Percentiles rank a stretch among this genome's conserved stretches.
Conservation (phyloP, 2,797 vertebrate genomes). For the Odontamblyopus rebecca region DNA sequence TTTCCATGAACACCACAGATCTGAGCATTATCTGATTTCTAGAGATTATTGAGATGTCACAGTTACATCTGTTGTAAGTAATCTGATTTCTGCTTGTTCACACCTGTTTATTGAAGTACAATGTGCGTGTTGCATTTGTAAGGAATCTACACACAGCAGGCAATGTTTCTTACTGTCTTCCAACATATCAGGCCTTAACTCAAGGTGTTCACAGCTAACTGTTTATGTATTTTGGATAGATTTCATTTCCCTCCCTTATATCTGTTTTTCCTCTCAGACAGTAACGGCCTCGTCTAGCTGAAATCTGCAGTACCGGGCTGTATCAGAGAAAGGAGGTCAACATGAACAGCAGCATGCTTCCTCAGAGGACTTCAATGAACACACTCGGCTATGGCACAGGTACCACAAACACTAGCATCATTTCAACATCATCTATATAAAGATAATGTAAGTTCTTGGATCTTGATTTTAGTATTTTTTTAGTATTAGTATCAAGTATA, state of each 20-base stretch:
- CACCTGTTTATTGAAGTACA: too few relatives aligned
- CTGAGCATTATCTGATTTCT: too few relatives aligned
- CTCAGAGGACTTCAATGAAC: slow-evolving; percentile 76
- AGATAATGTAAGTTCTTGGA: too few relatives aligned
- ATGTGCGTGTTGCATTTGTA: not conserved
- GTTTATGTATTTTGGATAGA: slow-evolving; percentile 1
- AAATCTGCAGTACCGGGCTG: slow-evolving; percentile 56
- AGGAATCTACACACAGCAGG: not conserved
- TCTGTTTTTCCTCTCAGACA: slow-evolving; percentile 21
- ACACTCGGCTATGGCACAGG: slow-evolving; percentile 76
- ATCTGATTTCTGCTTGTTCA: too few relatives aligned
- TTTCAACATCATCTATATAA: too few relatives aligned
- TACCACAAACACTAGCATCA: slow-evolving; percentile 42
- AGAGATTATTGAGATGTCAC: too few relatives aligned
- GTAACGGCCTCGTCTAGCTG: slow-evolving; percentile 43
- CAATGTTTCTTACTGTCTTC: not conserved
- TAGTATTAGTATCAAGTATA: too few relatives aligned
- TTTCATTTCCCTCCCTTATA: not conserved
- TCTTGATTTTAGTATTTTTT: not conserved
- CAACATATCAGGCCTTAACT: not conserved
- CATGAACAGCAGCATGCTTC: slow-evolving; percentile 79
- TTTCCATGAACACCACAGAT: not conserved
- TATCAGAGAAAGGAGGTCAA: slow-evolving; percentile 47
- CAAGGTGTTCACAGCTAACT: not conserved
- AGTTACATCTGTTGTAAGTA: too few relatives aligned